Base-by-base conservation (phyloP, 2,888 invertebrate species). In the Dromius quadrimaculatus region DNA sequence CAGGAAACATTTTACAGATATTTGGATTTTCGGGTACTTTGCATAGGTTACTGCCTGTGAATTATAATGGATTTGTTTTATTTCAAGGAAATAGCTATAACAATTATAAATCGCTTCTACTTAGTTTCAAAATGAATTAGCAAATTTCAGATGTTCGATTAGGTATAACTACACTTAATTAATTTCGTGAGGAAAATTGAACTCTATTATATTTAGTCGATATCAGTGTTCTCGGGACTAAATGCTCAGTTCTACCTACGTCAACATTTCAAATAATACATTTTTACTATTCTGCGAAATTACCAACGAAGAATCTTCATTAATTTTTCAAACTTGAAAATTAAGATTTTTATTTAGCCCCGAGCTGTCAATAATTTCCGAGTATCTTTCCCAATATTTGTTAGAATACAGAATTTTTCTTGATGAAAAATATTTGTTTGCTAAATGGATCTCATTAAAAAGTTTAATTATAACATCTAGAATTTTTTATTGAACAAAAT, bases 71-170 rank as follows among this genome's bases (percentile, higher is more conserved):
- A 70, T 36, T 69, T 69, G 69, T 62, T 70, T 69, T 62, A 62
- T 70, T 70, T 62, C 47, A 62, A 62, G 70, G 70, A 41, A 61
- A 61, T 69, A 61, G 59, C 61, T 70, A 70, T 70, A 70, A 70
- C 70, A 70, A 70, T 70, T 70, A 70, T 70, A 70, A 70, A 70
- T 70, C 70, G 70, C 70, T 70, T 41, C 70, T 70, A 70, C 70
- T 70, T 62, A 62, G 47, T 45, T 66, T 62, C 61, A 38, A 59
- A 70, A 70, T 62, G 32, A 50, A 47, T 64, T 70, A 70, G 70
- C 62, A 70, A 70, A 62, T 43, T 43, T 70, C 15, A 65, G 65
- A 65, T 45, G 36, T 54, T 63, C 65, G 54, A 66, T 68, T 59
- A 68, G 68, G 41, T 68, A 47, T 64, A 66, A 57, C 70, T 70